Evolutionary conservation across 2,113 vertebrate genomes (phyloP), one percentile per base, ranked within the genome.

Genomic region (Chauna torquata): DNA sequence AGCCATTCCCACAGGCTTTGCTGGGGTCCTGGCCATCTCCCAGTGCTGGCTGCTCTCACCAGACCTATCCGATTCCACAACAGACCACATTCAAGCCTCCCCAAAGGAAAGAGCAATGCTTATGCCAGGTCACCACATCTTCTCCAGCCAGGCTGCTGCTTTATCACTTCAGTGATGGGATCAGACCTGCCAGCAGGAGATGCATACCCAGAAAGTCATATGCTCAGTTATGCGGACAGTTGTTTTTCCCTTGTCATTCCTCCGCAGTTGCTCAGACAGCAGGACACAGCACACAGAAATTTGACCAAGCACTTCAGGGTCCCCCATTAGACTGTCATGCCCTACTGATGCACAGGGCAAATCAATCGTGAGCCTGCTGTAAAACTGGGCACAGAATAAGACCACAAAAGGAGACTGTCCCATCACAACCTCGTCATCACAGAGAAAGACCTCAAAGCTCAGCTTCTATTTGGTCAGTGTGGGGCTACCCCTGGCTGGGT

Each of bases 171-270:
- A 64, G 54, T 23, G 15, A 42, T 16, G 55, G 38, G 49, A 52
- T 47, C 40, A 44, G 44, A 42, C 16, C 68, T 44, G 23, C 34
- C 11, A 16, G n/a, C 2, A 5, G 45, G 15, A 82, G 34, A 45
- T 32, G 32, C 38, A 24, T 2, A n/a, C 11, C 45, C 36, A 58
- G 8, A 32, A 10, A 69, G 18, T 22, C 32, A 62, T 36, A 58
- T 0, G 0, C 17, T 49, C 38, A 32, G 9, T 47, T 57, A 38
- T 5, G 1, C 19, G 42, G 24, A 40, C 55, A 81, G 28, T 42
- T 64, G 5, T n/a, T 59, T n/a, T 45, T 45, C 14, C 14, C 24
- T 54, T 78, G 3, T 16, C 45, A 8, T 27, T 83, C 8, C 69
- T 28, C 15, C 28, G 12, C 3, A 11, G 49, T 9, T 80, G 44